These are phyloP conservation scores for Heteractis magnifica DNA, from an alignment of 92 coral and sea anemone species.

Conservation along the genomic window DNA sequence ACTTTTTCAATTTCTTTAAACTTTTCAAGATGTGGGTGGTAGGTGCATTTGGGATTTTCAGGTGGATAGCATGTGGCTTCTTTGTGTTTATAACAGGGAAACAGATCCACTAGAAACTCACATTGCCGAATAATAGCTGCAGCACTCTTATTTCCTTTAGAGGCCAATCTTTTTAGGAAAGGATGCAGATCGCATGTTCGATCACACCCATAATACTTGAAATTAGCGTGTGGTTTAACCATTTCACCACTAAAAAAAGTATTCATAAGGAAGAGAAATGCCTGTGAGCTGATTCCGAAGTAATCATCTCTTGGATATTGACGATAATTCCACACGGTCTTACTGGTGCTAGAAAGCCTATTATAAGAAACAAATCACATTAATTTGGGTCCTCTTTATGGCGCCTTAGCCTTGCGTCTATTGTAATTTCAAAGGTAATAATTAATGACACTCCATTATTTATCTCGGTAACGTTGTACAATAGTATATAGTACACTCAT, in stretches of 20 bases:
- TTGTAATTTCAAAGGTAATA: too few species aligned
- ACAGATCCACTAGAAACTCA: slow-evolving; percentile 15
- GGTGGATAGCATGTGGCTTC: slow-evolving; percentile 16
- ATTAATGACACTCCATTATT: too few species aligned
- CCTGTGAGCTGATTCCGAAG: slow-evolving; percentile 11
- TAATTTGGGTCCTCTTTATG: too few species aligned
- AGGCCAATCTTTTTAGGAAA: neutral
- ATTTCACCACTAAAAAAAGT: neutral
- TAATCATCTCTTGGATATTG: slow-evolving; percentile 13
- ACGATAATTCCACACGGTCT: slow-evolving; percentile 15
- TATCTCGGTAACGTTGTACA: too few species aligned
- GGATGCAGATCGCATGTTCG: slow-evolving; percentile 9
- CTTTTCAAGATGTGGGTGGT: slow-evolving; percentile 19
- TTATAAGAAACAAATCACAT: too few species aligned
- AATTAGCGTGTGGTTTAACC: neutral
- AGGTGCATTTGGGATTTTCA: slow-evolving; percentile 3
- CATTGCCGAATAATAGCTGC: neutral
- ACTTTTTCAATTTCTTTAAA: slow-evolving; percentile 5
- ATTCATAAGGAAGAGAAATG: slow-evolving; percentile 1
- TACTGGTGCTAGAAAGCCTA: slow-evolving; percentile 13
- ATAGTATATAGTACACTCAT: too few species aligned
- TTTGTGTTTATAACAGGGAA: slow-evolving; percentile 1
- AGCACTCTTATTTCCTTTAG: slow-evolving; percentile 4
- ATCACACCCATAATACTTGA: slow-evolving; percentile 4
- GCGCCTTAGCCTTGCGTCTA: too few species aligned